phyloP scores from a whole-genome alignment of 2,888 invertebrate genomes.

The Opisthograptis luteolata region DNA sequence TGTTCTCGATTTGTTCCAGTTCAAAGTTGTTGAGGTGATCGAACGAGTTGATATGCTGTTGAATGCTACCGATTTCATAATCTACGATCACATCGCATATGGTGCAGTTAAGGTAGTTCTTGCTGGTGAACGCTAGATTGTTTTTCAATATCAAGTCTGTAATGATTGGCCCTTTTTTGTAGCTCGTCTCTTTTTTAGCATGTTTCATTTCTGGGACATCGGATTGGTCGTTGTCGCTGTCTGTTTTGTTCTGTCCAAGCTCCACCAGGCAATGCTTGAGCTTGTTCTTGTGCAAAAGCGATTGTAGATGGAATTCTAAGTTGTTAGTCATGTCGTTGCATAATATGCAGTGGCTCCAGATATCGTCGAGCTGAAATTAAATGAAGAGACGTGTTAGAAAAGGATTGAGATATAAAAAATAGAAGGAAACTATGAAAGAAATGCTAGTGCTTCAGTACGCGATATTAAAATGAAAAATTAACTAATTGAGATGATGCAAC shows the following conservation, averaged over 20 bases:
- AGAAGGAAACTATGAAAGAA: too few relatives aligned
- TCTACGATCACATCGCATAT: constrained; percentile 19
- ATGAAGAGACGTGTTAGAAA: background rate
- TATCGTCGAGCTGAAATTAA: constrained; percentile 35
- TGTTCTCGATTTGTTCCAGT: constrained; percentile 8
- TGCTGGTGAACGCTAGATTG: constrained; percentile 3
- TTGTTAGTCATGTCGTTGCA: constrained; percentile 38
- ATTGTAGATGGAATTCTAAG: constrained; percentile 27
- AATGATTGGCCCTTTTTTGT: background rate
- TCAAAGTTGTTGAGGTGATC: constrained; percentile 22
- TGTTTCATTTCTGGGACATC: too few relatives aligned
- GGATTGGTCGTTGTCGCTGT: constrained; percentile 7
- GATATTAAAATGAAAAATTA: too few relatives aligned
- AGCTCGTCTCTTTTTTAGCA: too few relatives aligned
- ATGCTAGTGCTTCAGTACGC: too few relatives aligned
- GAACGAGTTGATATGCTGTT: constrained; percentile 17
- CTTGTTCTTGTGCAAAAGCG: constrained; percentile 21
- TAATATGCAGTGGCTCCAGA: constrained; percentile 38
- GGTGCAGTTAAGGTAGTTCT: constrained; percentile 19
- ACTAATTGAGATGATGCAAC: too few relatives aligned
- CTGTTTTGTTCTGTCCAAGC: background rate
- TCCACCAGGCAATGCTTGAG: constrained; percentile 18
- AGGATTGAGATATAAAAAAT: too few relatives aligned
- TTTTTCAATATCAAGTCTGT: constrained; percentile 16
- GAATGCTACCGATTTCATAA: constrained; percentile 1